Evolutionary conservation across 2,113 vertebrate species (phyloP), one percentile per base, ranked within the genome.

Genomic region (Pachyramphus minor): DNA sequence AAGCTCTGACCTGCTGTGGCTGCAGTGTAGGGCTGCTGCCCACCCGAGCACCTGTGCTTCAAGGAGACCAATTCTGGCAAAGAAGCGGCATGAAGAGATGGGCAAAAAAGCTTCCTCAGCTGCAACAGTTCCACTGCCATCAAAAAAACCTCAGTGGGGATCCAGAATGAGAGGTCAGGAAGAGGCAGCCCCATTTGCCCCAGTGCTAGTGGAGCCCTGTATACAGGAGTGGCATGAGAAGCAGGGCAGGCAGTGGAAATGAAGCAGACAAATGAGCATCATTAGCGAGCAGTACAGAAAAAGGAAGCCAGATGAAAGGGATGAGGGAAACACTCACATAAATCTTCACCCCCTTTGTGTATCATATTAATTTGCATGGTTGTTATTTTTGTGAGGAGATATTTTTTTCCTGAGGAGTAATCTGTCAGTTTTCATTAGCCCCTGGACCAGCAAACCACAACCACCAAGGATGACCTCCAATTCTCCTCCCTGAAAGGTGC

Each of bases 361-460:
- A 94, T 84, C 82, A 39, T 71, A 90, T 68, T 90, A 69, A 89
- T 96, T 93, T 95, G 47, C 88, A 93, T 84, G 73, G 90, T 42
- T 96, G 84, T 71, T 95, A 93, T 91, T 96, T 95, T 84, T 93
- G 33, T 5, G 10, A 77, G 49, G 42, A 83, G 50, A 16, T 62
- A 0, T n/a, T 75, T 94, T 74, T 56, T 96, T 56, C 63, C 75
- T 1, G 22, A 92, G 80, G 87, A 91, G 58, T 71, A 86, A 88
- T 84, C 76, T 96, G 94, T 95, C 95, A 89, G 64, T 76, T 95
- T 94, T 73, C 87, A 91, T 89, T 95, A 95, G 67, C 20, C 53
- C 28, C 74, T 69, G 47, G 72, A 74, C 62, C 49, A 71, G 68
- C 39, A 91, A 96, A 88, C 35, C 35, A 87, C 71, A 86, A 50